Evolutionary conservation across 2,888 invertebrate species (phyloP).

Genomic region (Euphydryas editha): DNA sequence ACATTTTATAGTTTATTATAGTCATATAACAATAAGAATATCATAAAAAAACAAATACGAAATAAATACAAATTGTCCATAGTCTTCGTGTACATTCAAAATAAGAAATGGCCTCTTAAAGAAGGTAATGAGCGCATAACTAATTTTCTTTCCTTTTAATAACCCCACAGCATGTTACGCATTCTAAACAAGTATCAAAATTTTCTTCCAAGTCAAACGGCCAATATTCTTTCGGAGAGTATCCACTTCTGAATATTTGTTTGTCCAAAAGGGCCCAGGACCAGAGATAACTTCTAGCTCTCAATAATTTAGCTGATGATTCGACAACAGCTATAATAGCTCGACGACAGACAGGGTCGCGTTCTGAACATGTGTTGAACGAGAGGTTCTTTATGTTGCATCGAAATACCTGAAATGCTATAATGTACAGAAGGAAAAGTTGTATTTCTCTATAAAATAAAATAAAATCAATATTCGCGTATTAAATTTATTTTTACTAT

Average conservation of each 20-base stretch:
- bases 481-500: no score
- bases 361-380: slow-evolving; percentile 58
- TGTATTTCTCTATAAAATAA: no score
- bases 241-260: slow-evolving; percentile 54
- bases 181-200: slow-evolving; percentile 36
- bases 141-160: slow-evolving; percentile 9
- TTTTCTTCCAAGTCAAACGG: slow-evolving; percentile 46
- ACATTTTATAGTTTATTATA: no score
- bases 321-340: slow-evolving; percentile 63
- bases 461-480: no score
- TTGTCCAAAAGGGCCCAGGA: slow-evolving; percentile 57
- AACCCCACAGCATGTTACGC: slow-evolving; percentile 22
- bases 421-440: no score
- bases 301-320: slow-evolving; percentile 53
- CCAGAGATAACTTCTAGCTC: slow-evolving; percentile 62
- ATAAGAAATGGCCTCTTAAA: neutral
- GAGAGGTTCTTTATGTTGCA: slow-evolving; percentile 67
- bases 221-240: slow-evolving; percentile 59
- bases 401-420: slow-evolving; percentile 62
- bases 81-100: neutral
- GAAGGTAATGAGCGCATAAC: neutral
- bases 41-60: neutral
- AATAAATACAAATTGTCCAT: neutral
- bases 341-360: slow-evolving; percentile 60
- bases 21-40: neutral